Base-by-base conservation (phyloP, 2,888 invertebrate genomes). In the Dicyrtomina minuta region DNA sequence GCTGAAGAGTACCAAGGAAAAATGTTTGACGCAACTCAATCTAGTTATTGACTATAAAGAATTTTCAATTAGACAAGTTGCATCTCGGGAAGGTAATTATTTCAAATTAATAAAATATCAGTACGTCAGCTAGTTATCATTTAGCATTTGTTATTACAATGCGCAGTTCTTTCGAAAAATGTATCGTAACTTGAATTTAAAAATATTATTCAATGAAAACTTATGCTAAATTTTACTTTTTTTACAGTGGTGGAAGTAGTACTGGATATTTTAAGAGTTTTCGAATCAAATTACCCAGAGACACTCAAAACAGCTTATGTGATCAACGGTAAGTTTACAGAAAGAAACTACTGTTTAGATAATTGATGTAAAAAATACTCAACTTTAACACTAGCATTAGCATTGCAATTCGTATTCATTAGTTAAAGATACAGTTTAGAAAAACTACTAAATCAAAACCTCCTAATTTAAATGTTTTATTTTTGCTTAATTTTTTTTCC, bases 211-310 rank as follows among this genome's bases (percentile, higher is more conserved):
- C 58, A 58, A 33, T 20, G 6, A 5, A 17, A 12, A 6, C 8
- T 4, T 41, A 22, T 59, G 59, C 33, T 6, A 49, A 39, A 24
- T 64, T 22, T n/a, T 51, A 12, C 26, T 12, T 55, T 22, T 39
- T 65, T 39, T 55, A 26, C 22, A 55, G 65, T 41, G 1, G 33
- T 41, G 15, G 41, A 33, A 3, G 39, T 20, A 17, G 12, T 65
- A 5, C 2, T 66, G 26, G 58, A 66, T 13, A 26, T 24, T 8
- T n/a, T 58, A 12, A 24, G 26, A 44, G n/a, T 56, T 10, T 55
- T 66, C 46, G 66, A 44, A 15, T 17, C 55, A 15, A 55, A 66
- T 26, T 66, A 58, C 20, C 66, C 66, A 1, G 66, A 66, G 22
- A 41, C 55, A 12, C 24, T 66, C 8, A 56, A 58, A n/a, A 27